Percentiles rank a stretch among this genome's conserved stretches.
Evolutionary conservation across 2,113 vertebrate genomes (phyloP).

Genomic region (Myotis lucifugus): DNA sequence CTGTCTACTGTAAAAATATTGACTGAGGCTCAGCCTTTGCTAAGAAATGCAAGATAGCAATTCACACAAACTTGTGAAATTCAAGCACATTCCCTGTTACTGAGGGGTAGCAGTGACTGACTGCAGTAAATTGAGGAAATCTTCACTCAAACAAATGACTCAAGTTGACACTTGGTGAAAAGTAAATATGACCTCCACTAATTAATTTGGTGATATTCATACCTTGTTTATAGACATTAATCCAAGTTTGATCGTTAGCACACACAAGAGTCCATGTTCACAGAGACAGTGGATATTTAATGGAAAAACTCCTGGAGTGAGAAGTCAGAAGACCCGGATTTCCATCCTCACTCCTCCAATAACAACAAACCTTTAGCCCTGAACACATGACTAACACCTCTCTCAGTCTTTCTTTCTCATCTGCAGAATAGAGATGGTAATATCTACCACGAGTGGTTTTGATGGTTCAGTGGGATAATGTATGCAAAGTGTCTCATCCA

Average conservation of each 20-base stretch:
- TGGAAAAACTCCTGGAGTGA: not conserved
- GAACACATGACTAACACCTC: not conserved
- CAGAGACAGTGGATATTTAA: not conserved
- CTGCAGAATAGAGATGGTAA: not conserved
- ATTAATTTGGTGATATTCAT: slow-evolving; percentile 70
- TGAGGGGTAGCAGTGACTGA: not conserved
- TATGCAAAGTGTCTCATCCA: not conserved
- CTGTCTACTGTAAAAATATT: slow-evolving; percentile 54
- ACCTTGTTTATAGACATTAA: slow-evolving; percentile 68
- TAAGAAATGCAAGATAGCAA: slow-evolving; percentile 62
- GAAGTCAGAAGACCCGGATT: not conserved
- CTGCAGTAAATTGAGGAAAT: slow-evolving; percentile 35
- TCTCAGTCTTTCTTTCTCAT: not conserved
- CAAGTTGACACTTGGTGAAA: slow-evolving; percentile 16
- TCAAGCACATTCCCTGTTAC: not conserved
- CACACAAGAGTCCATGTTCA: slow-evolving; percentile 36
- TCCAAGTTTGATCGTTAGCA: slow-evolving; percentile 62
- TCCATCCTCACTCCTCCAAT: not conserved
- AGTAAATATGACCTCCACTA: slow-evolving; percentile 72
- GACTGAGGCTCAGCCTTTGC: slow-evolving; percentile 44
- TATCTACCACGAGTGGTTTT: not conserved
- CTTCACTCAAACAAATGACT: slow-evolving; percentile 56
- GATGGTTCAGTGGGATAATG: not conserved
- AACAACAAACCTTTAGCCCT: not conserved
- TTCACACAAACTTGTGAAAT: slow-evolving; percentile 30